These are phyloP conservation scores for Ypsolopha scabrella DNA, from an alignment of 2,888 invertebrate species.

Conservation along the genomic window DNA sequence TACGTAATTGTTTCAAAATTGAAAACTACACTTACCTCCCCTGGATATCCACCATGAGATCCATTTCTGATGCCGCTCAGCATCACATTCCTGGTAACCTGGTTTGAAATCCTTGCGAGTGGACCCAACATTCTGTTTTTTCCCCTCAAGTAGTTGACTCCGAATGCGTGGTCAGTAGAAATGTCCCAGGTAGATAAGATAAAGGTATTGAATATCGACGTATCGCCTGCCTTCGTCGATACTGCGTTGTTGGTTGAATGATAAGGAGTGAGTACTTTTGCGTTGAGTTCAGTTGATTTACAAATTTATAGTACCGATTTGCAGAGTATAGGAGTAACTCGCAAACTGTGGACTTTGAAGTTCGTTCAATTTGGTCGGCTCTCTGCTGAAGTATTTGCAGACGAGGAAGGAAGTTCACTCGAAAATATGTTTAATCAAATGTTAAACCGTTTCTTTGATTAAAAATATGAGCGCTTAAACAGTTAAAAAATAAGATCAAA, in stretches of 20 bases:
- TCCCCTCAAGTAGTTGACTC: not conserved
- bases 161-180: not conserved
- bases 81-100: conserved; percentile 46
- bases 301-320: not conserved
- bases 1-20: conserved; percentile 29
- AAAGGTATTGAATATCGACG: conserved; percentile 8
- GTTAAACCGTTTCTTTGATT: too few relatives aligned
- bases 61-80: conserved; percentile 43
- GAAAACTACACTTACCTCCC: conserved; percentile 35
- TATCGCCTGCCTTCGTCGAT: conserved; percentile 14
- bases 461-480: too few relatives aligned
- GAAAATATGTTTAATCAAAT: too few relatives aligned
- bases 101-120: conserved; percentile 43
- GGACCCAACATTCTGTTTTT: conserved; percentile 49
- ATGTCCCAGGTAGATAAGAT: conserved; percentile 38
- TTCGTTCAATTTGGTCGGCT: not conserved
- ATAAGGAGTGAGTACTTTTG: conserved; percentile 17
- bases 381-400: too few relatives aligned
- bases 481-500: too few relatives aligned
- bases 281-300: conserved; percentile 1
- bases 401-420: too few relatives aligned
- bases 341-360: not conserved
- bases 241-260: conserved; percentile 19
- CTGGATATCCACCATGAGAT: conserved; percentile 50
- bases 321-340: not conserved